Evolutionary conservation across 2,888 invertebrate species (phyloP).

Genomic region (Platynereis dumerilii): DNA sequence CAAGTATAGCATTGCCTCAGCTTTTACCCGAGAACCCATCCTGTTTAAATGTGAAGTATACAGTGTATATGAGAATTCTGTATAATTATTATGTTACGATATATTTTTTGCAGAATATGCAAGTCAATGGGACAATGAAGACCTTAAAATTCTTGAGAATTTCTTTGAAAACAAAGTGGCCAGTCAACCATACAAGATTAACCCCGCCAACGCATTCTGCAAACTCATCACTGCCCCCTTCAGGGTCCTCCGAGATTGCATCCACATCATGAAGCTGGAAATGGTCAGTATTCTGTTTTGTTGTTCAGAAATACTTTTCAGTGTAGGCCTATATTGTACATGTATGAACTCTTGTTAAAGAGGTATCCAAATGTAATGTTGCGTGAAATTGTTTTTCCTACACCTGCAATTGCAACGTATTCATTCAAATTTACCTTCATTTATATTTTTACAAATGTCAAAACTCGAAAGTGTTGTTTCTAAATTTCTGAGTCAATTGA

Average conservation of each 20-base stretch:
- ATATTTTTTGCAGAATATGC: slow-evolving; percentile 71
- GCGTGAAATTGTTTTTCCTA: no score
- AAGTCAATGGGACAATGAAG: slow-evolving; percentile 86
- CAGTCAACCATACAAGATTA: slow-evolving; percentile 88
- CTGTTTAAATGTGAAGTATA: no score
- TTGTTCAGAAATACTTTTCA: neutral
- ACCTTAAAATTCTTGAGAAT: slow-evolving; percentile 85
- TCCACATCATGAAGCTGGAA: slow-evolving; percentile 83
- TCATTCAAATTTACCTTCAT: no score
- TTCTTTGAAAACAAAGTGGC: slow-evolving; percentile 88
- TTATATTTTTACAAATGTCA: no score
- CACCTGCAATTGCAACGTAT: no score
- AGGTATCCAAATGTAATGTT: no score
- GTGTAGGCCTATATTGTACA: neutral
- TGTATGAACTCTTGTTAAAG: no score
- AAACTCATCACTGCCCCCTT: slow-evolving; percentile 83
- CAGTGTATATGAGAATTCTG: no score
- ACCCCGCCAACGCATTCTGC: slow-evolving; percentile 84
- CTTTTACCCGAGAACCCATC: no score
- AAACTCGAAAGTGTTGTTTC: no score
- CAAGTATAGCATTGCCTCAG: no score
- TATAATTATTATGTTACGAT: neutral
- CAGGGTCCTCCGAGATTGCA: slow-evolving; percentile 88
- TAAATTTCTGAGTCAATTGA: no score
- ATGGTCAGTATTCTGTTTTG: slow-evolving; percentile 52